Evolutionary conservation across 2,888 invertebrate genomes (phyloP), one percentile per base, ranked within the genome.

Genomic region (Aleiodes alternator): DNA sequence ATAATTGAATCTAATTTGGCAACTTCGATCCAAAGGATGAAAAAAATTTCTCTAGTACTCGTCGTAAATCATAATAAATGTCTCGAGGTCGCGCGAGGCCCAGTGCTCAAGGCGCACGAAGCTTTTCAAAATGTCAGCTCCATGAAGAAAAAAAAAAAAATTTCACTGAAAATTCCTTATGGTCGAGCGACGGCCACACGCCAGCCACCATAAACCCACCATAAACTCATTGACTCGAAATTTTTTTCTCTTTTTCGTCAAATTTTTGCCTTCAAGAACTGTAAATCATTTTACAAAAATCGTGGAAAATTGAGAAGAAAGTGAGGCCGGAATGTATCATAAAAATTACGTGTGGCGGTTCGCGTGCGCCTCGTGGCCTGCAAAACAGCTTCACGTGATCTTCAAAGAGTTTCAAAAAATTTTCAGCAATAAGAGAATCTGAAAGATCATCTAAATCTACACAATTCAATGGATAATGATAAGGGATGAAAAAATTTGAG

Each of bases 171-270:
- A 84, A 84, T 84, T 85, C 85, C 85, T 83, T 86, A 82, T 86
- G 85, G 85, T 85, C 84, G 84, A 80, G 80, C 85, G 85, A 86
- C 85, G 85, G 86, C 86, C 86, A 85, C 84, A 86, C 85, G 86
- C 85, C 87, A 82, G 87, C 86, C 86, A 87, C 87, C 86, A 86
- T 86, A 82, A 83, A 83, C 85, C 82, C 76, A 31, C 82, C 85
- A 84, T 86, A 86, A 87, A 86, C 80, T 86, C 84, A 84, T 85
- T 82, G 82, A 81, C 81, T 87, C 84, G 82, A 85, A 85, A 87
- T 86, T 83, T 82, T 83, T 83, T 83, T 83, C 82, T 86, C 83
- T 82, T 83, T 84, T 81, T 73, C 57, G 57, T 51, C 34, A 14
- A 29, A 72, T 56, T 48, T 76, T 71, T 51, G 31, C 31, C 51